Percentiles rank a stretch among this genome's conserved stretches.
Conservation (phyloP, 2,797 vertebrate genomes). For the Periparus ater region DNA sequence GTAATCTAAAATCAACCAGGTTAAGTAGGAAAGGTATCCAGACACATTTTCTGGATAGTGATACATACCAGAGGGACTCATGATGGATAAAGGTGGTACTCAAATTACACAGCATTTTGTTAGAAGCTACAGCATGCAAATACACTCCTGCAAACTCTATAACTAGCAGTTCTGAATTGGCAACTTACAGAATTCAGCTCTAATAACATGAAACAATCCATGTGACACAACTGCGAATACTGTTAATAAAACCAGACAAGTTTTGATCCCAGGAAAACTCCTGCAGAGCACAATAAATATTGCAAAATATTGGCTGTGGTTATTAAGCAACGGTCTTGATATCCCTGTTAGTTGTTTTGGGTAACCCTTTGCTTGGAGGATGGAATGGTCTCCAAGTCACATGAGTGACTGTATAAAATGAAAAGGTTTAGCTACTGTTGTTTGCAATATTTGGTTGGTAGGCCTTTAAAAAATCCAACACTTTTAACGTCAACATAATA, state of each 20-base stretch:
- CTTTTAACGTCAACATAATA: neutral
- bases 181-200: neutral
- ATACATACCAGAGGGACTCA: neutral
- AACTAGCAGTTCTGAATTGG: neutral
- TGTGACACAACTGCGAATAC: neutral
- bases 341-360: neutral
- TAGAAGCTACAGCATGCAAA: neutral
- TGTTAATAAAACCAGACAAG: neutral
- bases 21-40: neutral
- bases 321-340: slow-evolving; percentile 17
- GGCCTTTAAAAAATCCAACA: neutral
- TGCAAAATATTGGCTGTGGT: slow-evolving; percentile 23
- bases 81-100: neutral
- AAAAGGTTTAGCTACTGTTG: neutral
- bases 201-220: neutral
- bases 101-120: neutral
- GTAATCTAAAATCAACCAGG: neutral
- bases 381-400: neutral
- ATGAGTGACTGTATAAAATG: neutral
- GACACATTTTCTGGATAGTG: neutral
- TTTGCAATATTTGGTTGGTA: neutral
- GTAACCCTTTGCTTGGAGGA: neutral
- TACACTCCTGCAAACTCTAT: neutral
- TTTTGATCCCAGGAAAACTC: slow-evolving; percentile 3
- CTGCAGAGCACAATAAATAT: slow-evolving; percentile 14